These are phyloP conservation scores for Boloria euphrosyne DNA, from an alignment of 2,888 invertebrate genomes.

Conservation along the genomic window DNA sequence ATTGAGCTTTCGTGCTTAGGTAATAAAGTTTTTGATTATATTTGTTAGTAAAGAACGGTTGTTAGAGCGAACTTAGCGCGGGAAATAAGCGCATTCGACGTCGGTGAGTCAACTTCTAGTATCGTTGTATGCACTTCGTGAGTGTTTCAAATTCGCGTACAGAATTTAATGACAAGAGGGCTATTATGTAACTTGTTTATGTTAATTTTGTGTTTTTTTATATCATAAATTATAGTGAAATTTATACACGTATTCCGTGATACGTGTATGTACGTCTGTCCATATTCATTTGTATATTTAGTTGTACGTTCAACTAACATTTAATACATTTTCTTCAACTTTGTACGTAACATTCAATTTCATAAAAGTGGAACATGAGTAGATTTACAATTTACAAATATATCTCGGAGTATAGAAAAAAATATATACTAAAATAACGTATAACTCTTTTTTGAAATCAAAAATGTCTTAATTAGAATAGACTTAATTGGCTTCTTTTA, in stretches of 20 bases:
- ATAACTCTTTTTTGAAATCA: too few relatives aligned
- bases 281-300: too few relatives aligned
- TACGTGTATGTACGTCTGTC: too few relatives aligned
- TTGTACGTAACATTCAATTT: too few relatives aligned
- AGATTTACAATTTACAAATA: too few relatives aligned
- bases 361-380: too few relatives aligned
- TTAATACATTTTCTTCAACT: too few relatives aligned
- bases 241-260: neutral
- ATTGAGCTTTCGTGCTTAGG: constrained; percentile 38
- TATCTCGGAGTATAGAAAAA: too few relatives aligned
- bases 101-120: constrained; percentile 63
- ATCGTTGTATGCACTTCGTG: constrained; percentile 61
- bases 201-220: constrained; percentile 8
- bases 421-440: too few relatives aligned
- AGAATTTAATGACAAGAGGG: constrained; percentile 33
- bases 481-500: too few relatives aligned
- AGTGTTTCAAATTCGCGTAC: constrained; percentile 47
- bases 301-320: too few relatives aligned
- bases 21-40: constrained; percentile 39
- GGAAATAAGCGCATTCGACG: constrained; percentile 63
- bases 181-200: constrained; percentile 20
- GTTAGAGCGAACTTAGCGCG: constrained; percentile 57
- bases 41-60: constrained; percentile 33
- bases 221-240: constrained; percentile 3
- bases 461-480: too few relatives aligned